phyloP scores from a whole-genome alignment of 2,888 invertebrate species.

The Leistus spinibarbis region DNA sequence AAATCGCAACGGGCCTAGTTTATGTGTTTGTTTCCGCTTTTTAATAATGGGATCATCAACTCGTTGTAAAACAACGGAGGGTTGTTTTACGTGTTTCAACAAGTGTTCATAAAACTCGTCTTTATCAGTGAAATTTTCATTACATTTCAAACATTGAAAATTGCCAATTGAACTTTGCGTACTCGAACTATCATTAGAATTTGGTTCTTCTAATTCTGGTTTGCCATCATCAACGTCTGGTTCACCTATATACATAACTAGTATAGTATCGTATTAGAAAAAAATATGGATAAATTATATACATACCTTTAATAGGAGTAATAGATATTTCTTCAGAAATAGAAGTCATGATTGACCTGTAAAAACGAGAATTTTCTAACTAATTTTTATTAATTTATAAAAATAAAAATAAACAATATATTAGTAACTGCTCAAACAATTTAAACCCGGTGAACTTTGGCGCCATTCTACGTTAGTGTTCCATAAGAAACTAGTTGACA shows the following conservation, averaged over 20 bases:
- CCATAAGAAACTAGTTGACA: not conserved
- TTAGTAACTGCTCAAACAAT: not conserved
- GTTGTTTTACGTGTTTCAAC: slow-evolving; percentile 44
- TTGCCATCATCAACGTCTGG: not conserved
- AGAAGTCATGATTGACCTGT: slow-evolving; percentile 32
- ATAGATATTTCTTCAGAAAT: slow-evolving; percentile 9
- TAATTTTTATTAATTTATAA: not conserved
- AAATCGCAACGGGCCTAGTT: slow-evolving; percentile 26
- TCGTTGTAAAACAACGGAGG: slow-evolving; percentile 42
- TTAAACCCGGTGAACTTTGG: not conserved
- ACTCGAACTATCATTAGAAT: slow-evolving; percentile 20
- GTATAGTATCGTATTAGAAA: not conserved
- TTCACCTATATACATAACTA: not conserved
- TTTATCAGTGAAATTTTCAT: slow-evolving; percentile 44
- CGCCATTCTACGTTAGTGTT: not conserved
- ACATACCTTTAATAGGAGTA: slow-evolving; percentile 12
- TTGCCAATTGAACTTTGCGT: slow-evolving; percentile 38
- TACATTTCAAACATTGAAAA: slow-evolving; percentile 45
- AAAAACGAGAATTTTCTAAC: not conserved
- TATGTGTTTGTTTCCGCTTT: slow-evolving; percentile 29
- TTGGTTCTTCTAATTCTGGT: slow-evolving; percentile 28
- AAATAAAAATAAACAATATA: not conserved
- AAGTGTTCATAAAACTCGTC: slow-evolving; percentile 43
- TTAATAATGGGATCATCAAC: slow-evolving; percentile 42
- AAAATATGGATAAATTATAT: not conserved